Conservation (phyloP, 2,888 invertebrate genomes). For the Pyralis farinalis region DNA sequence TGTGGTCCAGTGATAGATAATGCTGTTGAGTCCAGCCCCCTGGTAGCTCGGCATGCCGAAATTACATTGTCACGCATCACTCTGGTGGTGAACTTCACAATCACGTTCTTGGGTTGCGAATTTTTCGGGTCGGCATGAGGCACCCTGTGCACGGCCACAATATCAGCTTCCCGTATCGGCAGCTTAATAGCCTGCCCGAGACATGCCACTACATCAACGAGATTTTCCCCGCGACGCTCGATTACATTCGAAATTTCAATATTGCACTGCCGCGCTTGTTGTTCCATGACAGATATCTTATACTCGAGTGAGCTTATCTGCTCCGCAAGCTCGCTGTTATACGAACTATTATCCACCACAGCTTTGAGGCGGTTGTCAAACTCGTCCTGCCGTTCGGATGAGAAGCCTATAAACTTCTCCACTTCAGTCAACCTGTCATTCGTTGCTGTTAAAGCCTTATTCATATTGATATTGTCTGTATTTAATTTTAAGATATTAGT, state of each 20-base stretch:
- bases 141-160: conserved; percentile 8
- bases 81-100: conserved; percentile 6
- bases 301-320: too few relatives aligned
- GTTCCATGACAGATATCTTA: conserved; percentile 1
- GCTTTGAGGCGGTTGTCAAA: too few relatives aligned
- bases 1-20: background rate
- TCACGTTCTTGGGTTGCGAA: conserved; percentile 6
- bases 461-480: too few relatives aligned
- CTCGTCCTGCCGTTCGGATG: too few relatives aligned
- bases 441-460: too few relatives aligned
- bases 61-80: conserved; percentile 5
- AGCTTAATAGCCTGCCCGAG: conserved; percentile 2
- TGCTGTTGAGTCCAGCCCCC: background rate
- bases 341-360: too few relatives aligned
- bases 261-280: conserved; percentile 10
- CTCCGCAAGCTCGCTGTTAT: too few relatives aligned
- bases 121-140: conserved; percentile 8
- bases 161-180: conserved; percentile 1
- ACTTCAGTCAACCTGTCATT: too few relatives aligned
- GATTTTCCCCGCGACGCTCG: conserved; percentile 10
- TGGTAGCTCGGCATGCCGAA: conserved; percentile 1
- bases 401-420: too few relatives aligned
- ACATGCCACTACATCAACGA: background rate
- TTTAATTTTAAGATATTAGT: too few relatives aligned
- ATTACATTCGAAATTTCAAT: conserved; percentile 10